Conservation (phyloP, 2,797 vertebrate genomes). For the Sarcophilus harrisii region DNA sequence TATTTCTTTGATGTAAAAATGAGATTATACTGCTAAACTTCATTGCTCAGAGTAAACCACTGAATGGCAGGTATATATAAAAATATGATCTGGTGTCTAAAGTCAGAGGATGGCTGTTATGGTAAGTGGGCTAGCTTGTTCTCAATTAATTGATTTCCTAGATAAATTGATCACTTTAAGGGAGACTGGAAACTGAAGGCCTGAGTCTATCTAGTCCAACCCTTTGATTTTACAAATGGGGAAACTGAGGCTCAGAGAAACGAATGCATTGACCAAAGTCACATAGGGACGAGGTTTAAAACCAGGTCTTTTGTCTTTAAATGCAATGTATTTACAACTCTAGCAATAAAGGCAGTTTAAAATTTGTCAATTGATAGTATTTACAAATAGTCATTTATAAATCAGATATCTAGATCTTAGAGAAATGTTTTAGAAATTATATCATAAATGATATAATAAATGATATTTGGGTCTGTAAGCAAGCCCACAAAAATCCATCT, state of each 20-base stretch:
- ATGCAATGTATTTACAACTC: background rate
- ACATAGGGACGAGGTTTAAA: background rate
- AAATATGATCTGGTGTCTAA: background rate
- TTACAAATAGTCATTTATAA: background rate
- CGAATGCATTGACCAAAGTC: background rate
- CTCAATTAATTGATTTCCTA: background rate
- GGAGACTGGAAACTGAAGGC: background rate
- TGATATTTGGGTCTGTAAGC: background rate
- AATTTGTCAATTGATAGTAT: background rate
- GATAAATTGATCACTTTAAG: background rate
- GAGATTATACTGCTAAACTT: background rate
- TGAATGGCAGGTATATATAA: background rate
- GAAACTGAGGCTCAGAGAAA: background rate
- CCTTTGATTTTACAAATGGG: background rate
- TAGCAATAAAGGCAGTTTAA: background rate
- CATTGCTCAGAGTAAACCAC: background rate
- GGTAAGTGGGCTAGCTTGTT: background rate
- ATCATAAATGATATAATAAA: background rate
- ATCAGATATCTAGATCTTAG: background rate
- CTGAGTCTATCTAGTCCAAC: background rate
- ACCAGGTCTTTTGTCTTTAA: background rate
- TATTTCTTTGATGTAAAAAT: background rate
- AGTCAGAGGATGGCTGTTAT: background rate
- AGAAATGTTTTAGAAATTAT: background rate
- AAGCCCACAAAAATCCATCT: background rate